Evolutionary conservation across 2,113 vertebrate genomes (phyloP).

Genomic region (Thalassarche chlororhynchos): DNA sequence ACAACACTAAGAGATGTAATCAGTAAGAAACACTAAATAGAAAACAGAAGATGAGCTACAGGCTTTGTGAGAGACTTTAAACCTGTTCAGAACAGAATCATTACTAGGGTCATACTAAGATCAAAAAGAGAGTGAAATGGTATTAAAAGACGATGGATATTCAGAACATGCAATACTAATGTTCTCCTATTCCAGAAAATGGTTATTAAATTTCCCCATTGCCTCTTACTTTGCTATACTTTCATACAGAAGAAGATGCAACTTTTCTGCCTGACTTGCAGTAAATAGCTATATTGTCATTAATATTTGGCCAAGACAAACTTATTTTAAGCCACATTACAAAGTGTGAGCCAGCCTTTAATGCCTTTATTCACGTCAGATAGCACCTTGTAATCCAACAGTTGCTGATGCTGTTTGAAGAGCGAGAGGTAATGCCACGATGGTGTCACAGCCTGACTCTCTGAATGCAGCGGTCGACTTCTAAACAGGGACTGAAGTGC

Average conservation of each 20-base stretch:
- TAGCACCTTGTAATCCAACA: background rate
- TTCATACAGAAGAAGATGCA: background rate
- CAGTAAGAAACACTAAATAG: background rate
- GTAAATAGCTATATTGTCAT: background rate
- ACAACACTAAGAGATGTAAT: background rate
- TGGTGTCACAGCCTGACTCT: background rate
- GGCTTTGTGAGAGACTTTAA: background rate
- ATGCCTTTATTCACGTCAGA: background rate
- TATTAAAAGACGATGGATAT: background rate
- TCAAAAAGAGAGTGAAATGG: background rate
- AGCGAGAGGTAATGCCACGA: background rate
- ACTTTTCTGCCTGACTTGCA: background rate
- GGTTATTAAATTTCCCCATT: background rate
- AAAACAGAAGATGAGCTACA: background rate
- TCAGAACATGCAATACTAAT: background rate
- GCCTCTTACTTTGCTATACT: background rate
- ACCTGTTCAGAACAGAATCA: background rate
- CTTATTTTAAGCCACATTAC: background rate
- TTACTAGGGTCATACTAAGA: background rate
- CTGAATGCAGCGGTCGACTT: background rate
- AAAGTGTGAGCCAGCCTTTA: background rate
- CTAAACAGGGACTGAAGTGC: background rate
- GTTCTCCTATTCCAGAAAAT: background rate
- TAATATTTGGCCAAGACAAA: background rate
- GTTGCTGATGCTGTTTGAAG: background rate